Evolutionary conservation across 2,113 vertebrate genomes (phyloP).

Genomic region (Zosterops pallidus): DNA sequence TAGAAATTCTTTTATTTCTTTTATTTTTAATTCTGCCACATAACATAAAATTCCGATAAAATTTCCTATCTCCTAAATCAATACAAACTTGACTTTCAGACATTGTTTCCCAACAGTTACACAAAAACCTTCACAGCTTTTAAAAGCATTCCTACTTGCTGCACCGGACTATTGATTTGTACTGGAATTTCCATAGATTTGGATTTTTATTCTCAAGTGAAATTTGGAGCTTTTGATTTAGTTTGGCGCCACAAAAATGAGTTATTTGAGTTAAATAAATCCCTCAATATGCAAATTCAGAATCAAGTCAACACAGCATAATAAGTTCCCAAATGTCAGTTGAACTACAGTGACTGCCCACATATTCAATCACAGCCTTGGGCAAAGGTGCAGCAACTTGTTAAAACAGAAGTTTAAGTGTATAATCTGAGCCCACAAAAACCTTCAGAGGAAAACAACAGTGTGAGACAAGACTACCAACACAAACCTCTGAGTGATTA

Average conservation of each 20-base stretch:
- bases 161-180: background rate
- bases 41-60: background rate
- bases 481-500: background rate
- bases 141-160: background rate
- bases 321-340: background rate
- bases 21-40: background rate
- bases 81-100: background rate
- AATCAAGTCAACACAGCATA: background rate
- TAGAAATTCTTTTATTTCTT: background rate
- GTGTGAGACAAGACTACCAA: background rate
- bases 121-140: background rate
- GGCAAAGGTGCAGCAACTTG: constrained; percentile 2
- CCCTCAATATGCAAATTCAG: background rate
- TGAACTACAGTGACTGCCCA: constrained; percentile 20
- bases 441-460: background rate
- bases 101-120: background rate
- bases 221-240: background rate
- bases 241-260: background rate
- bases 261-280: background rate
- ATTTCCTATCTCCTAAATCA: background rate
- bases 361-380: constrained; percentile 18
- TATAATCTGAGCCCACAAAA: background rate
- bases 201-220: background rate
- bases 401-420: constrained; percentile 12
- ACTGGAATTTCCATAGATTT: background rate